Percentiles rank a stretch among this genome's conserved stretches.
Evolutionary conservation across 2,113 vertebrate species (phyloP).

Genomic region (Eretmochelys imbricata): DNA sequence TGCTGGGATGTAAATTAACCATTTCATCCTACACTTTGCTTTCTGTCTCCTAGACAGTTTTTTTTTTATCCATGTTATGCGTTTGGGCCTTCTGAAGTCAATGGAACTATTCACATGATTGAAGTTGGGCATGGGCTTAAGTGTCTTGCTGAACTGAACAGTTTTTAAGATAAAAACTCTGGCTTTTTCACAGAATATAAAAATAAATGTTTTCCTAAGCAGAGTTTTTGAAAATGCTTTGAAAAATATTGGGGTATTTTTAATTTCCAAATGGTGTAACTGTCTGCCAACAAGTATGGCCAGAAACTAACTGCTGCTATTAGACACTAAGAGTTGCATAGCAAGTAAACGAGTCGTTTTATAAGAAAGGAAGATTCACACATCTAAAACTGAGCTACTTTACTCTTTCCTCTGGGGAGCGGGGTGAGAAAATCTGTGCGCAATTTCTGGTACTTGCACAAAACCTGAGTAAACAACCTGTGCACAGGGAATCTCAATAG

Average conservation of each 20-base stretch:
- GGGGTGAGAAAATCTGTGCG: neutral
- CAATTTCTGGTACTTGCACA: neutral
- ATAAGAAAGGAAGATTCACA: neutral
- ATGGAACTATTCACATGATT: neutral
- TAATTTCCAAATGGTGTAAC: neutral
- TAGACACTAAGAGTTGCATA: fast-evolving
- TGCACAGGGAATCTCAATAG: neutral
- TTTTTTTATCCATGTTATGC: conserved; percentile 1
- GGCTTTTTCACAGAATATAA: neutral
- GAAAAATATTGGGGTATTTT: neutral
- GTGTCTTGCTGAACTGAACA: neutral
- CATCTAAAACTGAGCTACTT: neutral
- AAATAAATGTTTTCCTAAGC: neutral
- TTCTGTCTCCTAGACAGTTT: conserved; percentile 28
- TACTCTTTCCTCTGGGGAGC: neutral
- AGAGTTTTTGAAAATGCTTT: neutral
- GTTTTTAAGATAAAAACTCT: neutral
- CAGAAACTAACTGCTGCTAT: neutral
- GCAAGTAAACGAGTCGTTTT: neutral
- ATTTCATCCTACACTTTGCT: conserved; percentile 22
- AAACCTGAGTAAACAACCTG: neutral
- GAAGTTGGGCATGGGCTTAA: neutral
- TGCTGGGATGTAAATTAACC: conserved; percentile 19
- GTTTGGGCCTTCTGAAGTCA: neutral
- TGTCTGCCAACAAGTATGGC: neutral